These are phyloP conservation scores for Lepidurus packardi DNA, from an alignment of 1,140 invertebrate genomes.

Conservation along the genomic window DNA sequence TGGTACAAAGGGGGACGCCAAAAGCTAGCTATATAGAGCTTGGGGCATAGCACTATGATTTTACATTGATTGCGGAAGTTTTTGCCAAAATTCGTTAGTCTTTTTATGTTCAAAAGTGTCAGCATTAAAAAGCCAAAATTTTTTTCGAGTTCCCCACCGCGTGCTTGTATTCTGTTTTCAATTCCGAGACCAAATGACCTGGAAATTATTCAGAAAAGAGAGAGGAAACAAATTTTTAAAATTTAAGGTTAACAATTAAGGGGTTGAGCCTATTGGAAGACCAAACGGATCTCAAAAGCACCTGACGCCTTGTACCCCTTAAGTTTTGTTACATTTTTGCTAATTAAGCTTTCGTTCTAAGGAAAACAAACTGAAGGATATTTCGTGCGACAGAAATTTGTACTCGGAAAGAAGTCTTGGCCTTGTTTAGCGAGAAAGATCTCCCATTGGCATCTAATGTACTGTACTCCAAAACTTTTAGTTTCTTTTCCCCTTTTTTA, in stretches of 20 bases:
- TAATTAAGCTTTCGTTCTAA: neutral
- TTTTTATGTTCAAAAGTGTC: conserved; percentile 15
- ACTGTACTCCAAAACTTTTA: conserved; percentile 3
- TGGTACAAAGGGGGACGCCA: conserved; percentile 12
- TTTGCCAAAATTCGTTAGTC: conserved; percentile 16
- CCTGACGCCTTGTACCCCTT: conserved; percentile 16
- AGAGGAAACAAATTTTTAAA: neutral
- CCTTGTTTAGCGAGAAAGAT: conserved; percentile 17
- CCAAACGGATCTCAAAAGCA: conserved; percentile 21
- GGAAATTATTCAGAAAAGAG: neutral
- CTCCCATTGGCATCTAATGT: conserved; percentile 18
- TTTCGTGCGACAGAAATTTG: conserved; percentile 7
- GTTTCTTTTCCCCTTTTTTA: neutral
- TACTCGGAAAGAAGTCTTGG: conserved; percentile 21
- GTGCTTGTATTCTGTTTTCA: conserved; percentile 11
- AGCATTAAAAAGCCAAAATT: conserved; percentile 22
- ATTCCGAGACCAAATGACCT: neutral
- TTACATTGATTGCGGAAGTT: conserved; percentile 10
- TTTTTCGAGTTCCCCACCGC: conserved; percentile 1
- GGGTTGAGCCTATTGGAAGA: conserved; percentile 21
- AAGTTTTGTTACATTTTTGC: neutral
- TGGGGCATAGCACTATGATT: neutral
- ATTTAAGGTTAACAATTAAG: conserved; percentile 12
- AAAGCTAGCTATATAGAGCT: neutral
- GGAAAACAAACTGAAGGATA: neutral